phyloP scores from a whole-genome alignment of 2,888 invertebrate genomes.

The Pollenia griseotomentosa region DNA sequence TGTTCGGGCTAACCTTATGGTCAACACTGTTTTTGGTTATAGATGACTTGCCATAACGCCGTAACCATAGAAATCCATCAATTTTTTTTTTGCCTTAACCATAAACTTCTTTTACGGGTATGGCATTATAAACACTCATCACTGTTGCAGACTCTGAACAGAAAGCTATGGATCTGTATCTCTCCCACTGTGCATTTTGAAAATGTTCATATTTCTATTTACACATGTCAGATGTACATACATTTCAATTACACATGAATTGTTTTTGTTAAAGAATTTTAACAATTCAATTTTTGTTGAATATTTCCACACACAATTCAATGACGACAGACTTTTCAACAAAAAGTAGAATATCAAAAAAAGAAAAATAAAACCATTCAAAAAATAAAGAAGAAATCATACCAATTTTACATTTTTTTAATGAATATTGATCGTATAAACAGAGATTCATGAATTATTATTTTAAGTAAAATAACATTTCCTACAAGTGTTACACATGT shows the following conservation, averaged over 20 bases:
- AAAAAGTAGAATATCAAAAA: background rate
- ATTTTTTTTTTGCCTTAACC: too few relatives aligned
- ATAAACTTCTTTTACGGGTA: too few relatives aligned
- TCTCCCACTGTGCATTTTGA: background rate
- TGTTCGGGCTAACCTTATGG: too few relatives aligned
- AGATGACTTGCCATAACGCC: too few relatives aligned
- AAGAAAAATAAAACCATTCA: background rate
- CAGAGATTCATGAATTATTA: constrained; percentile 13
- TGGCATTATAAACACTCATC: too few relatives aligned
- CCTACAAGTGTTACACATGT: too few relatives aligned
- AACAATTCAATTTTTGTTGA: constrained; percentile 3
- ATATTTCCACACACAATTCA: background rate
- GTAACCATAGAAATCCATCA: too few relatives aligned
- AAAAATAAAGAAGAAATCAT: constrained; percentile 9
- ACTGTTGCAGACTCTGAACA: too few relatives aligned
- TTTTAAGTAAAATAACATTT: background rate
- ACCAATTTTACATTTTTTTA: background rate
- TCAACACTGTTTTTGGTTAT: too few relatives aligned
- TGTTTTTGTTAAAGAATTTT: constrained; percentile 5
- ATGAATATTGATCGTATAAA: constrained; percentile 27
- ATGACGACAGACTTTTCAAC: too few relatives aligned
- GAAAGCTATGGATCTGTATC: too few relatives aligned
- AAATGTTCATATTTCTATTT: background rate
- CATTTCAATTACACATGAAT: constrained; percentile 24
- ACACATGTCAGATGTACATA: constrained; percentile 1